These are phyloP conservation scores for Strix aluco DNA, from an alignment of 2,113 vertebrate genomes.

Conservation along the genomic window DNA sequence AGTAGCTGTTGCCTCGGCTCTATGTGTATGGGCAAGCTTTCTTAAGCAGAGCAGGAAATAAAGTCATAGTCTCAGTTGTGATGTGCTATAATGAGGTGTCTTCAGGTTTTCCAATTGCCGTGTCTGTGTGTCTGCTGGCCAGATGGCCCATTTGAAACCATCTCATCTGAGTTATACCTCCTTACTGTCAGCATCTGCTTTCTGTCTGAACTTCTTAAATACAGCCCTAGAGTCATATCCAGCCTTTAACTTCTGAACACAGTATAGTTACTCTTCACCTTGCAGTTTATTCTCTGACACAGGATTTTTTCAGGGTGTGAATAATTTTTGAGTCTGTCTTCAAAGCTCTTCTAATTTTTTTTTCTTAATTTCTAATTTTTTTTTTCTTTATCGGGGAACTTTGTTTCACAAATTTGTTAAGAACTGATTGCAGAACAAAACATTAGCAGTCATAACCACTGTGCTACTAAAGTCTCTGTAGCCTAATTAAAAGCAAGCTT, in stretches of 20 bases:
- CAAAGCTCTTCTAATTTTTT: not conserved
- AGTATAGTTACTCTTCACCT: not conserved
- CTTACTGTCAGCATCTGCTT: not conserved
- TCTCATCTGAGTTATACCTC: not conserved
- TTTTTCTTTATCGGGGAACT: not conserved
- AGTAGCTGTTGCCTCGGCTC: not conserved
- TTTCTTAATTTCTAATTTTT: not conserved
- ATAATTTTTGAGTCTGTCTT: not conserved
- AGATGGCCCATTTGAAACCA: not conserved
- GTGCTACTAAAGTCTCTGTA: not conserved
- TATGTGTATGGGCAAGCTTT: not conserved
- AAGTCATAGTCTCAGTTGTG: not conserved
- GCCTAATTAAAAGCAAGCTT: not conserved
- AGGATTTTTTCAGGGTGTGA: not conserved
- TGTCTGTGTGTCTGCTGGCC: not conserved
- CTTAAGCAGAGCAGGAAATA: not conserved
- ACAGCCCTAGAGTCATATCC: not conserved
- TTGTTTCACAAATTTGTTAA: not conserved
- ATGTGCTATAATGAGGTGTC: not conserved
- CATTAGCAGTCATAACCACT: not conserved
- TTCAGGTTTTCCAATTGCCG: not conserved
- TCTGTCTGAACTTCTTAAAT: not conserved
- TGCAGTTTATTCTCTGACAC: not conserved
- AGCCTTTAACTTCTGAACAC: not conserved
- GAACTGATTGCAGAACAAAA: not conserved